A percentile compares a stretch with the other conserved stretches of the same genome.
Conservation (phyloP, 2,797 vertebrate species). For the Psittacula echo region DNA sequence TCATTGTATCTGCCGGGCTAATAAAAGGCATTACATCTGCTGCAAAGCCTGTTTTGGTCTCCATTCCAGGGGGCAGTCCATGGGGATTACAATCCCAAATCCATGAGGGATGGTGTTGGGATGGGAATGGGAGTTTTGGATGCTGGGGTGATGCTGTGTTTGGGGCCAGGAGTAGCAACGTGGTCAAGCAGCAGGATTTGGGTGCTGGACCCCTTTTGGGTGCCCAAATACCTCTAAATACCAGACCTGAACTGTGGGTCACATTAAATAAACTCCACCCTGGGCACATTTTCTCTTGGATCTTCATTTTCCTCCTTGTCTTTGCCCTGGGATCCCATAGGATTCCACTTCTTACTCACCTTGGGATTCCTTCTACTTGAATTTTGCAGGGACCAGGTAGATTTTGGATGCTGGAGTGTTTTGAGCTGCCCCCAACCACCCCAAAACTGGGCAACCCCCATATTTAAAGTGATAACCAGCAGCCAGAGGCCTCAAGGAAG, state of each 20-base stretch:
- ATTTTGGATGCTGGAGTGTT: background rate
- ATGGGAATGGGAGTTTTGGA: background rate
- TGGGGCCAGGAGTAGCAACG: background rate
- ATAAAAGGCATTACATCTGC: background rate
- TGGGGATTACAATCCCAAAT: background rate
- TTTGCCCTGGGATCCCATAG: background rate
- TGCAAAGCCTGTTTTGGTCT: background rate
- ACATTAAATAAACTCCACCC: background rate
- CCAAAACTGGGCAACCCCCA: accelerated
- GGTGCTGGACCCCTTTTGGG: background rate
- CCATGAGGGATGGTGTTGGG: accelerated
- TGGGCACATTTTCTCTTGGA: background rate
- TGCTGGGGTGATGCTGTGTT: background rate
- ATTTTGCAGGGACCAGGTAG: background rate
- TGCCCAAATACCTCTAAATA: background rate
- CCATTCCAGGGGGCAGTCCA: background rate
- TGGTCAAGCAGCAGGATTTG: background rate
- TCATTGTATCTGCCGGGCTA: background rate
- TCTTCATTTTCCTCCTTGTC: background rate
- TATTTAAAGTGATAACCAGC: background rate
- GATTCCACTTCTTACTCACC: background rate
- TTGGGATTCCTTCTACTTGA: background rate
- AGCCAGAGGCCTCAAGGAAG: background rate
- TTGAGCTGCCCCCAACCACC: background rate
- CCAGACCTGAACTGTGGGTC: background rate